Base-by-base conservation (phyloP, 2,888 invertebrate genomes). In the Leucoma salicis region DNA sequence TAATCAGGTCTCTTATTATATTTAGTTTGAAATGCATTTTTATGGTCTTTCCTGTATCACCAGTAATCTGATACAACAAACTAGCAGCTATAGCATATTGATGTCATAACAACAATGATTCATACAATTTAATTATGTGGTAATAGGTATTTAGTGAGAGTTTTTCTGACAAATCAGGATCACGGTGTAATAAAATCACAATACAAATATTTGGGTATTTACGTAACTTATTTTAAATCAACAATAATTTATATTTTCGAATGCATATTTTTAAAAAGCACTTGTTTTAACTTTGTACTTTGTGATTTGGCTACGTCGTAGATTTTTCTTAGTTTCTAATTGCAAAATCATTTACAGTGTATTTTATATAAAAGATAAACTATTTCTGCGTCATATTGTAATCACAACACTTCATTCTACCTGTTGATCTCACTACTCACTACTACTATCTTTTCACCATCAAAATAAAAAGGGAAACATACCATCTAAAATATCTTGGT, bases 401-500 rank as follows among this genome's bases (percentile, higher is more conserved):
- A n/a, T 64, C 63, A 62, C 60, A 60, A 58, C 49, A 61, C 42
- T 44, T 42, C 39, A 49, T 40, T 42, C 49, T 62, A 64, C 64
- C 65, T 64, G 64, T 64, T 64, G 64, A 64, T 50, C 56, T 48
- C 12, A 14, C 5, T 15, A n/a, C 8, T 15, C 27, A 31, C n/a
- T 10, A 27, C 14, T 5, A 57, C 50, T 49, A 70, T 73, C 75
- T n/a, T n/a, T 66, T 77, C 25, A 59, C 49, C 45, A 58, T 45
- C 52, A 53, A 54, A 59, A 55, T 46, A 42, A 39, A 34, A 35
- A 25, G 45, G 53, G 42, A 35, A 39, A 70, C 83, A 62, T 66
- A 84, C 89, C 86, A 64, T 89, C 88, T 35, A 89, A 75, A 66
- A 88, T 84, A 73, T 88, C 88, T 63, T 89, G 88, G 61, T 89